Evolutionary conservation across 1,140 invertebrate genomes (phyloP), one percentile per base, ranked within the genome.

Genomic region (Bursaphelenchus mucronatus): DNA sequence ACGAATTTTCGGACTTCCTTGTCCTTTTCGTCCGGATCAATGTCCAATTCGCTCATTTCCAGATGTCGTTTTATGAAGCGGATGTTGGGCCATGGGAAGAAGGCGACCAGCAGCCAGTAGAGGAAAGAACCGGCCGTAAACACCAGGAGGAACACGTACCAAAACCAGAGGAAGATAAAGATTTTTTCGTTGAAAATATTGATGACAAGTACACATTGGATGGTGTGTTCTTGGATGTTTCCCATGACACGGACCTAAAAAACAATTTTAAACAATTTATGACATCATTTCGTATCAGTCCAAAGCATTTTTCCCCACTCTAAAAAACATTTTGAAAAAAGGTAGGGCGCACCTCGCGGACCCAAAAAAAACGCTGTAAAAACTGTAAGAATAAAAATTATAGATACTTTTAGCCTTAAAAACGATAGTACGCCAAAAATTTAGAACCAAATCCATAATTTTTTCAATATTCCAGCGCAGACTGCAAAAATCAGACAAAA

Each of bases 181-280:
- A 85, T 83, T 72, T 85, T 85, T 70, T 85, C 84, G 69, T 85
- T 84, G 70, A 85, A 85, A 39, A 85, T 76, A 68, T 85, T 85
- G 47, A 85, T 85, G 15, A 84, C 83, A 58, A 85, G 82, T 11
- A 84, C 83, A 69, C 84, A 85, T 67, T 85, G 84, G 59, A 85
- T 84, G 39, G 83, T 84, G 66, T 85, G 83, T 49, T 82, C 79
- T 61, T 79, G 76, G 9, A 81, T 58, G 51, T 80, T 79, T 11
- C 76, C 78, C 76, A 80, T 79, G 5, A 78, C 76, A 10, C 78
- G 70, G 1, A 81, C 69, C 67, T 79, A n/a, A 17, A 61, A 58
- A 44, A 55, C 10, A 11, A 49, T 49, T 49, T 49, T 13, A 13
- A 49, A n/a, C 13, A 49, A 1, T 49, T n/a, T n/a, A n/a, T 17